phyloP scores from a whole-genome alignment of 2,797 vertebrate species.

The Remorina albescens region DNA sequence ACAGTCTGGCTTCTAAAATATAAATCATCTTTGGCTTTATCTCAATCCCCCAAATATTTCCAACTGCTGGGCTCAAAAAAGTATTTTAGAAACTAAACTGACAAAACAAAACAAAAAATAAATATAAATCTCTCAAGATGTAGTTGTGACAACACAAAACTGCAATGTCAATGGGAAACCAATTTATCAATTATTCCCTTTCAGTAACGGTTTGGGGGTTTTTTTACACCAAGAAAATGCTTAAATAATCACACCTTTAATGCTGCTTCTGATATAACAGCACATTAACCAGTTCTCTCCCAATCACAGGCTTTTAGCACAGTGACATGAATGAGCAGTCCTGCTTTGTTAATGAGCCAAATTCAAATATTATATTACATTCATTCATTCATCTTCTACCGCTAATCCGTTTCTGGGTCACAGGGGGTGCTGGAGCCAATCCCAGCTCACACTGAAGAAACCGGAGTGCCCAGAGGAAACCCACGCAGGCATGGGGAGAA shows the following conservation, averaged over 20 bases:
- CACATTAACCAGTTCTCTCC: constrained; percentile 4
- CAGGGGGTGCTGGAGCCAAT: no score
- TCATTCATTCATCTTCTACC: no score
- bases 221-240: constrained; percentile 18
- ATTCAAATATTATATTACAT: constrained; percentile 7
- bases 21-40: constrained; percentile 8
- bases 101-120: not conserved
- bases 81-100: not conserved
- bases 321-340: constrained; percentile 15
- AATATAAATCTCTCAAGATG: no score
- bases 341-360: constrained; percentile 6
- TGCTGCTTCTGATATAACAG: no score
- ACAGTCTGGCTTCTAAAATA: constrained; percentile 7
- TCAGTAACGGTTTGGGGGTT: constrained; percentile 10
- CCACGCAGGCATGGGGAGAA: no score
- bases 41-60: not conserved
- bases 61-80: not conserved
- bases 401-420: no score
- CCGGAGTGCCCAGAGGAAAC: no score
- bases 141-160: not conserved
- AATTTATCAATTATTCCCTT: not conserved
- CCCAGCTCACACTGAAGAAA: not conserved
- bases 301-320: constrained; percentile 23
- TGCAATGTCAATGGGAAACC: not conserved
- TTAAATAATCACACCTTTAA: constrained; percentile 22